A percentile compares a stretch with the other conserved stretches of the same genome.
Conservation (phyloP, 2,113 vertebrate genomes). For the Catagonus wagneri region DNA sequence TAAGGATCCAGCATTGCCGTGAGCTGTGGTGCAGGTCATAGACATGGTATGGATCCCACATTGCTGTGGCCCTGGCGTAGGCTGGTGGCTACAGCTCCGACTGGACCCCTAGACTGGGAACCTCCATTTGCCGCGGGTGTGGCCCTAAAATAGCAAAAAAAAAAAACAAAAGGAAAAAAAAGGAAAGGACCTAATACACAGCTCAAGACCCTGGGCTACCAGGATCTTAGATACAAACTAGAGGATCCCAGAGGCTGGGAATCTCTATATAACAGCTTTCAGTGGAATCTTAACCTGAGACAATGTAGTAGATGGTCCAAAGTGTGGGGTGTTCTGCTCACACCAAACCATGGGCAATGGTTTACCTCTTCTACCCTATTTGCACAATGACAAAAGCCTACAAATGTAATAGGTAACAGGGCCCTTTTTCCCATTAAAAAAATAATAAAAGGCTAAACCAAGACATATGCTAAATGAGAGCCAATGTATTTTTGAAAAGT, state of each 20-base stretch:
- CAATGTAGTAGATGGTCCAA: not conserved
- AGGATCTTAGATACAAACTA: not conserved
- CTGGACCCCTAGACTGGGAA: too few species aligned
- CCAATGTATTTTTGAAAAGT: slow-evolving; percentile 80
- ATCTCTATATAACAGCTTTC: not conserved
- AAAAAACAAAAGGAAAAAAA: too few species aligned
- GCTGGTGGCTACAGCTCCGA: too few species aligned
- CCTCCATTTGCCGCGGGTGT: too few species aligned
- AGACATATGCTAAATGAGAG: slow-evolving; percentile 71
- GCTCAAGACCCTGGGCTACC: not conserved
- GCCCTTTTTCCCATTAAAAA: slow-evolving; percentile 16
- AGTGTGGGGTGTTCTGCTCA: not conserved
- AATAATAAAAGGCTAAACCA: slow-evolving; percentile 73
- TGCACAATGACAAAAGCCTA: slow-evolving; percentile 22
- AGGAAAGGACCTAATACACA: too few species aligned
- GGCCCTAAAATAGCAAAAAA: too few species aligned
- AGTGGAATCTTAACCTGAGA: not conserved
- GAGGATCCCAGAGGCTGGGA: not conserved
- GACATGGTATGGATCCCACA: too few species aligned
- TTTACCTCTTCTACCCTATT: not conserved
- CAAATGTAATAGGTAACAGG: slow-evolving; percentile 17
- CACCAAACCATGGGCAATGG: not conserved
- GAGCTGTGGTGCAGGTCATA: too few species aligned
- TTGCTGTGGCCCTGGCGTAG: too few species aligned
- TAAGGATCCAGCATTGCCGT: too few species aligned